A percentile compares a stretch with the other conserved stretches of the same genome.
Evolutionary conservation across 1,140 invertebrate genomes (phyloP).

Genomic region (Trachelipus rathkii): DNA sequence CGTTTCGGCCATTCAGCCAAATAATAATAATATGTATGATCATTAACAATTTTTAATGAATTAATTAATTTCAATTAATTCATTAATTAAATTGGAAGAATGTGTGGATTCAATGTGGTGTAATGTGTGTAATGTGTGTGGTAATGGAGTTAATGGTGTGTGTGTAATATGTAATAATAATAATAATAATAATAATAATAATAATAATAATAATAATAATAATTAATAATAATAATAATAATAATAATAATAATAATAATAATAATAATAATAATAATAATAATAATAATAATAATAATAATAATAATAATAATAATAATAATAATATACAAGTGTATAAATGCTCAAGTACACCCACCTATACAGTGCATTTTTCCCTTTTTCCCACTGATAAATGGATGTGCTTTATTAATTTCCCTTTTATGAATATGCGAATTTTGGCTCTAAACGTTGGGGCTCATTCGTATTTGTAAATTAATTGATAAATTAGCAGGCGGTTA

Average conservation of each 20-base stretch:
- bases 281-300: constrained; percentile 18
- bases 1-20: no score
- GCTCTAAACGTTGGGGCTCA: neutral
- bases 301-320: constrained; percentile 14
- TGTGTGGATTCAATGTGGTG: no score
- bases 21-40: no score
- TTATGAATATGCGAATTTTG: neutral
- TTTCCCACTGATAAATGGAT: neutral
- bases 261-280: neutral
- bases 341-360: constrained; percentile 4
- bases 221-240: constrained; percentile 21
- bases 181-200: constrained; percentile 15
- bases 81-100: no score
- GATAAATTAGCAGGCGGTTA: constrained; percentile 3
- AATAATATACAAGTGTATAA: neutral
- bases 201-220: constrained; percentile 7
- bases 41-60: no score
- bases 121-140: neutral
- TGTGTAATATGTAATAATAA: neutral
- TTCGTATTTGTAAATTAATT: constrained; percentile 4
- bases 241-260: constrained; percentile 19
- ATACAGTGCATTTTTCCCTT: neutral
- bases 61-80: no score
- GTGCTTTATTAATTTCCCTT: neutral
- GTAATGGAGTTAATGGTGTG: neutral